Evolutionary conservation across 2,888 invertebrate genomes (phyloP).

Genomic region (Thymelicus acteon): DNA sequence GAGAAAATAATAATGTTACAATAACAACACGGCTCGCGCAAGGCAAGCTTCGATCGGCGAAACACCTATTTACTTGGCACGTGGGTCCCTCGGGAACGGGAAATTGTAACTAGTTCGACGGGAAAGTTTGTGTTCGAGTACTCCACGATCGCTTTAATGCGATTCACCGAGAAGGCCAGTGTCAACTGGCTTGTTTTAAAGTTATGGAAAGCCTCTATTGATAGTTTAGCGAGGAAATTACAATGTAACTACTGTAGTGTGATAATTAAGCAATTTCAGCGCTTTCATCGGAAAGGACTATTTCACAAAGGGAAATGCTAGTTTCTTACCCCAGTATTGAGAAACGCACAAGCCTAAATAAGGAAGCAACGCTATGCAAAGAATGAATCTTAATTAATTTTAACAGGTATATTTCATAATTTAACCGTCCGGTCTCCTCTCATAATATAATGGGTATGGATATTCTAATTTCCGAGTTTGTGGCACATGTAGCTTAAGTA

Average conservation of each 20-base stretch:
- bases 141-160: constrained; percentile 2
- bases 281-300: no score
- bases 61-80: constrained; percentile 5
- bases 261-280: no score
- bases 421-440: no score
- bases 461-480: no score
- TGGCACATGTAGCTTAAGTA: no score
- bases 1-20: not conserved
- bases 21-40: not conserved
- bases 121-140: not conserved
- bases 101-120: constrained; percentile 5
- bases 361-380: no score
- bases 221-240: not conserved
- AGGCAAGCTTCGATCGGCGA: not conserved
- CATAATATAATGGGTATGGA: no score
- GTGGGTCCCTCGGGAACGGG: not conserved
- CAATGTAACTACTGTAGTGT: not conserved
- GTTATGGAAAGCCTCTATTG: not conserved
- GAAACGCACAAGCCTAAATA: no score
- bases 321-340: no score
- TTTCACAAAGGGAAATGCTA: no score
- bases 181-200: constrained; percentile 2
- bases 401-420: no score
- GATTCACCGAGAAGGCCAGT: constrained; percentile 2
- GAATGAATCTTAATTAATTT: no score